Base-by-base conservation (phyloP, 2,113 vertebrate genomes). In the Myotis brandtii region DNA sequence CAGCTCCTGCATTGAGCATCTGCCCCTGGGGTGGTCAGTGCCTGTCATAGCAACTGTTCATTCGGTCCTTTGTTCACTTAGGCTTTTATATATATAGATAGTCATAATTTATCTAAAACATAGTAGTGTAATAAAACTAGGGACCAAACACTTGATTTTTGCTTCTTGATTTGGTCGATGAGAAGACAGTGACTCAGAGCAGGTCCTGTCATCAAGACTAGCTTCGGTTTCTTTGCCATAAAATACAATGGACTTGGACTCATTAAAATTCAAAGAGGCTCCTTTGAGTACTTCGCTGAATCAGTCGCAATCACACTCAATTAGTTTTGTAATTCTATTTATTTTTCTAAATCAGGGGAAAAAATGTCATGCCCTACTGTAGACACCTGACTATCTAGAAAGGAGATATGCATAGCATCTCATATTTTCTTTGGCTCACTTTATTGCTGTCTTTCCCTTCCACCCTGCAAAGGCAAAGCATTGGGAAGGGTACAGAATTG, bases 241-340 rank as follows among this genome's bases (percentile, higher is more conserved):
- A 70, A 90, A 91, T 21, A 16, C 6, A 2, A 18, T 25, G 32
- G 14, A 46, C 13, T 83, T 86, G 13, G 9, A 79, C 9, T 50
- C 34, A 76, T 8, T 20, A 16, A 67, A 75, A 25, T 84, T 46
- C 27, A 40, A 30, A 91, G 37, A 75, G 25, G 1, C 3, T 34
- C 21, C 25, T 76, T 89, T 11, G 80, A 69, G 20, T 32, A 48
- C 5, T 84, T 92, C 9, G 50, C 30, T 48, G 81, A 90, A 52
- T 10, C 17, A 16, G 32, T 48, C 46, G 93, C 2, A 18, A 62
- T 43, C 37, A 84, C 6, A 85, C 17, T 73, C 69, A 50, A 69
- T 85, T 73, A 66, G 13, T 83, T 92, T 66, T 50, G 20, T 40
- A 48, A 85, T 13, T 92, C 9, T 62, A 34, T 76, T 84, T 84